These are phyloP conservation scores for Orussus abietinus DNA, from an alignment of 1,140 invertebrate genomes.

Conservation along the genomic window DNA sequence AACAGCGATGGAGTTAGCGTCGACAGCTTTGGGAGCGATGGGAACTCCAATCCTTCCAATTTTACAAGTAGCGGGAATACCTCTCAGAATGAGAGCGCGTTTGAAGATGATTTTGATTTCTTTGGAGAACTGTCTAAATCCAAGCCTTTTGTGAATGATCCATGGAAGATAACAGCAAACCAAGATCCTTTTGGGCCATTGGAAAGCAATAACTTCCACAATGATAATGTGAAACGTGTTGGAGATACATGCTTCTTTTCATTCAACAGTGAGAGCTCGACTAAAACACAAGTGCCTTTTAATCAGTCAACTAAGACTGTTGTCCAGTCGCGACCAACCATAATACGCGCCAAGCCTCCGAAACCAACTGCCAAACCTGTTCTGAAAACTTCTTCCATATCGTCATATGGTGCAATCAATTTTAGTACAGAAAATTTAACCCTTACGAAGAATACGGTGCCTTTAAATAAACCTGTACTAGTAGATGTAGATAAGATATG, in stretches of 20 bases:
- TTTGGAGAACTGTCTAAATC: slow-evolving; percentile 40
- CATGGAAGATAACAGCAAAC: slow-evolving; percentile 37
- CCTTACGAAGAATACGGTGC: too few species aligned
- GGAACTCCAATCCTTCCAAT: slow-evolving; percentile 59
- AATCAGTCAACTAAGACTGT: slow-evolving; percentile 8
- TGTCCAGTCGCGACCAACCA: slow-evolving; percentile 57
- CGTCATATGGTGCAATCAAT: too few species aligned
- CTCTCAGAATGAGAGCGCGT: slow-evolving; percentile 70
- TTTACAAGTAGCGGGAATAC: slow-evolving; percentile 61
- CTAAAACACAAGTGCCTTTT: slow-evolving; percentile 22
- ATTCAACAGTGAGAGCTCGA: slow-evolving; percentile 26
- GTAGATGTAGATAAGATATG: too few species aligned
- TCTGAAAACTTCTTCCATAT: neutral
- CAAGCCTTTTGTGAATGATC: too few species aligned
- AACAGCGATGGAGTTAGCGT: slow-evolving; percentile 70
- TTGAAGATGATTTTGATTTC: slow-evolving; percentile 72
- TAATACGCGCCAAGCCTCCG: slow-evolving; percentile 57
- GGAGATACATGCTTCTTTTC: slow-evolving; percentile 39
- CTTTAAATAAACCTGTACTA: too few species aligned
- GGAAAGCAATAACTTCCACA: slow-evolving; percentile 14
- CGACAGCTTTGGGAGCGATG: slow-evolving; percentile 70
- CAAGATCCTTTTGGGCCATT: slow-evolving; percentile 41
- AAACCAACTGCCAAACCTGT: slow-evolving; percentile 27
- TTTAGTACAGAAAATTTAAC: too few species aligned
- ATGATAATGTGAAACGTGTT: slow-evolving; percentile 27